Evolutionary conservation across 2,113 vertebrate genomes (phyloP).

Genomic region (Ibidorhyncha struthersii): DNA sequence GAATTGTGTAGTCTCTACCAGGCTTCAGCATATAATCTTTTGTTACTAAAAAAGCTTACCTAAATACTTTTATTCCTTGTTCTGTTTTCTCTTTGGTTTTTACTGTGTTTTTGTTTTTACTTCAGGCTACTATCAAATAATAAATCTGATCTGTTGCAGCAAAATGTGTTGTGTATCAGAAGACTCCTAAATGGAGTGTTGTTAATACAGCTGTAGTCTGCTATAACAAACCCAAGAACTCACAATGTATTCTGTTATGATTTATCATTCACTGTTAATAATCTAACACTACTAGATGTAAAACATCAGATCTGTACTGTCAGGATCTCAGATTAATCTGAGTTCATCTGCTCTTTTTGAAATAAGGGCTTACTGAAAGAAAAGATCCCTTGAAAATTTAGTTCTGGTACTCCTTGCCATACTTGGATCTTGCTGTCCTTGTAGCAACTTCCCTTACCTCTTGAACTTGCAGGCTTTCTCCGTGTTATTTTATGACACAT

Average conservation of each 20-base stretch:
- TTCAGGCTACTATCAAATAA: neutral
- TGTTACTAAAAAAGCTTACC: neutral
- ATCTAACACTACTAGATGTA: neutral
- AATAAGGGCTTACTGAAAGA: neutral
- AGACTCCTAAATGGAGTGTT: neutral
- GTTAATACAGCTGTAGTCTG: neutral
- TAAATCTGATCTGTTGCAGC: neutral
- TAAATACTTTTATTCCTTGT: neutral
- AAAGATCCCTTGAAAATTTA: neutral
- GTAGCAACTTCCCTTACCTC: neutral
- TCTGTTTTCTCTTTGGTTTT: neutral
- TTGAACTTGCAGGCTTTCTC: neutral
- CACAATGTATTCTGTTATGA: accelerated
- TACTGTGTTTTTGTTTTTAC: neutral
- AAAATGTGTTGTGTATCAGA: neutral
- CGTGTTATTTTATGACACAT: neutral
- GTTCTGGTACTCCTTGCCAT: slow-evolving; percentile 13
- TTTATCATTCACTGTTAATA: neutral
- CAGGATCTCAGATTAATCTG: neutral
- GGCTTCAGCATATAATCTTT: neutral
- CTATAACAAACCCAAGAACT: neutral
- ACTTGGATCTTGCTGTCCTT: neutral
- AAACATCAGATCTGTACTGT: neutral
- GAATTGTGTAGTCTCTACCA: neutral
- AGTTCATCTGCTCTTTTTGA: neutral